Evolutionary conservation across 2,797 vertebrate species (phyloP), one percentile per base, ranked within the genome.

Genomic region (Malurus leucopterus): DNA sequence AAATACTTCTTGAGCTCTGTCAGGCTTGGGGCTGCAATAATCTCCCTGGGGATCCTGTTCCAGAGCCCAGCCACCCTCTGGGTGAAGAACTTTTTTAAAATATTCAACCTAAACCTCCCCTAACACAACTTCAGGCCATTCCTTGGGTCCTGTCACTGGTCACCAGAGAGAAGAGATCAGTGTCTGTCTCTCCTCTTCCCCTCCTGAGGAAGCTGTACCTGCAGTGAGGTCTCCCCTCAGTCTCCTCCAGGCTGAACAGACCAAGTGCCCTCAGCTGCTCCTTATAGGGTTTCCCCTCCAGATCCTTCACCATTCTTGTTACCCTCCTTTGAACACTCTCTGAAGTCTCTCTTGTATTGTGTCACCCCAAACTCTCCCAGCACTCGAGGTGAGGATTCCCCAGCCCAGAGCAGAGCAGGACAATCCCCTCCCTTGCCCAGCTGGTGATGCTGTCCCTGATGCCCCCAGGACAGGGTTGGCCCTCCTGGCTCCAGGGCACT

Each of bases 361-460:
- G 44, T 3, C 12, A 2, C 36, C 22, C 36, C 9, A n/a, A n/a
- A 5, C 18, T 36, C 14, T 3, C 0, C 1, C 26, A 73, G 51
- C 0, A 13, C 34, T 43, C 0, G 0, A 30, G 26, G 51, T 65
- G 44, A 73, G 49, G n/a, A 14, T 0, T 1, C 15, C 34, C 36
- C 61, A 50, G 26, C 0, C 1, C 59, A 58, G 69, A n/a, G 59
- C 59, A 82, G 50, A 47, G 43, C 1, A 2, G 59, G 26, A 57
- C 51, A 82, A 57, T 64, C n/a, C 30, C 22, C 43, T 50, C 11
- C 17, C 36, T 36, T 57, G 59, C 30, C 26, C 1, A 0, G 20
- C 43, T 64, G 36, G 4, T 0, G 1, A n/a, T 36, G 51, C 51
- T 72, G 36, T 21, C 1, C 43, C 43, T 64, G 59, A 43, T 64